Evolutionary conservation across 2,113 vertebrate genomes (phyloP), one percentile per base, ranked within the genome.

Genomic region (Acanthochromis polyacanthus): DNA sequence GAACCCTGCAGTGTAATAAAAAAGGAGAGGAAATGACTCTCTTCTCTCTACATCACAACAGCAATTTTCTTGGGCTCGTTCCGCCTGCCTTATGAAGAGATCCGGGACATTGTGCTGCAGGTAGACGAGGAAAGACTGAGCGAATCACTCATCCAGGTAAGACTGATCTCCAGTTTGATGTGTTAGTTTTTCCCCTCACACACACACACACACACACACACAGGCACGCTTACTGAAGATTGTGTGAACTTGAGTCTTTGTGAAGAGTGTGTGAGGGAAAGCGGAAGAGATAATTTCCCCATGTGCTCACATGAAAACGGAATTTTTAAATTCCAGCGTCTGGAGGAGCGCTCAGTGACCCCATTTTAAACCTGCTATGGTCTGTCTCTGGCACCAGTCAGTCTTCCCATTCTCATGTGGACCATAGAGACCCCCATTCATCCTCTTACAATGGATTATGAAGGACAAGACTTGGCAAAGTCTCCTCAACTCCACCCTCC

Each of bases 51-150:
- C 76, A 71, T 92, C 86, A 82, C 65, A 84, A 93, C 94, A 99
- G 98, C 98, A 82, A 99, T 99, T 93, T 99, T 99, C 93, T 90
- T 99, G 87, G 97, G 98, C 86, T 99, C 98, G 66, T 98, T 98
- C 89, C 97, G 98, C 76, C 96, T 99, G 96, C 95, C 97, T 92
- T 99, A 99, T 69, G 96, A 98, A 92, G 98, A 99, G 92, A 99
- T 99, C 86, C 96, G 96, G 91, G 96, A 96, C 90, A 95, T 96
- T 4, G 96, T 99, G 92, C 92, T 99, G 89, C 94, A 98, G 81
- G 96, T 98, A 75, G 96, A 99, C 90, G 98, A 99, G 92, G 93
- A 96, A 57, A 93, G 97, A 83, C 93, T 99, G 88, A 98, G 93
- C 83, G 98, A 99, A 87, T 95, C 98, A 60, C 94, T 99, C 92